Evolutionary conservation across 2,113 vertebrate species (phyloP).

Genomic region (Pituophis catenifer): DNA sequence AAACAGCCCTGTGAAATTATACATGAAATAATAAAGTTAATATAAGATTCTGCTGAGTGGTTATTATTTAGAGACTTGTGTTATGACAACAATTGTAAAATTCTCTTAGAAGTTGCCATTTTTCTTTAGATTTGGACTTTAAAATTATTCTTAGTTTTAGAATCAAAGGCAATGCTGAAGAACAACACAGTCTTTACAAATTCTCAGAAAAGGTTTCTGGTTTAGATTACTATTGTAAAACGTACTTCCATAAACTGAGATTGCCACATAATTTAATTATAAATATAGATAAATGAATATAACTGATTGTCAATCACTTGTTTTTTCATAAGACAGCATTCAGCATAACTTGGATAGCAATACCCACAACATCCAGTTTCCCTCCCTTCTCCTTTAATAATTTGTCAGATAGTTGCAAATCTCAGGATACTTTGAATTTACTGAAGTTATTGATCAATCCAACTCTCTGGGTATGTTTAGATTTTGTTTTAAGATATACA

Average conservation of each 20-base stretch:
- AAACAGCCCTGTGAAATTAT: constrained; percentile 62
- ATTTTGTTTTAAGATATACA: background rate
- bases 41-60: constrained; percentile 54
- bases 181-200: background rate
- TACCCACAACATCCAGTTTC: background rate
- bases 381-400: background rate
- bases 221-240: background rate
- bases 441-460: background rate
- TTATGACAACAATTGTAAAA: background rate
- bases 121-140: background rate
- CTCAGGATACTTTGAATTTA: background rate
- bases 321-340: background rate
- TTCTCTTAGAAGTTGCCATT: background rate
- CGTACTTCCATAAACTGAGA: background rate
- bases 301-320: background rate
- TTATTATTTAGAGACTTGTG: background rate
- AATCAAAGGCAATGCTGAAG: background rate
- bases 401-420: background rate
- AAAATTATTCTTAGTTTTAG: background rate
- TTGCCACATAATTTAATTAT: background rate
- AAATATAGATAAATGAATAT: background rate
- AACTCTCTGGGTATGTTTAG: background rate
- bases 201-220: background rate
- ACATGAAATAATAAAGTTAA: constrained; percentile 70
- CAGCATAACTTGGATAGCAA: background rate